Evolutionary conservation across 64 coral and sea anemone genomes (phyloP), one percentile per base, ranked within the genome.

Genomic region (Pocillopora verrucosa): DNA sequence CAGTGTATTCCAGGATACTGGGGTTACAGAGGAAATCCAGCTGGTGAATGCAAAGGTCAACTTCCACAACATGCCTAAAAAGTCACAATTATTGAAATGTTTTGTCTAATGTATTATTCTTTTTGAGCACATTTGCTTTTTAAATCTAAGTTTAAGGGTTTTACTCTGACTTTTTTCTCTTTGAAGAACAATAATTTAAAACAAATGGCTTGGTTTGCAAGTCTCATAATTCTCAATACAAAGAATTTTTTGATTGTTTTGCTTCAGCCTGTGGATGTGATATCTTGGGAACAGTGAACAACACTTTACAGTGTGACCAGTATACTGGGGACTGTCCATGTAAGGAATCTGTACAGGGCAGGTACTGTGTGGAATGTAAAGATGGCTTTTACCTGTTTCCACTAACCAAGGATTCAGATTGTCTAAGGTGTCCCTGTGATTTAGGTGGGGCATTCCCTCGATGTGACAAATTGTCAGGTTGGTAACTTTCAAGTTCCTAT

Each of bases 371-470:
- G 67, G 87, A 90, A 62, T 98, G 96, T 24, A 87, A 87, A 68
- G 80, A 92, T 87, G 96, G 90, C 2, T 90, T 81, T 80, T 84
- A 98, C 61, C 38, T 58, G 57, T 98, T 87, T 76, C 96, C 96
- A 67, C 86, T 59, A 10, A 36, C 51, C 16, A 36, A 15, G 35
- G 86, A 36, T 25, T 17, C 78, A 58, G 80, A 90, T 61, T 98
- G 96, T 59, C 37, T 69, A 63, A 79, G 30, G 62, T 98, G 96
- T 76, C 93, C 74, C 3, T 98, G 96, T 92, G 90, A 98, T 76
- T 73, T 98, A 13, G 96, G 96, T 37, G 96, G 96, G 24, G 96
- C 92, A 51, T 89, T 80, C 70, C 77, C 87, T 58, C 65, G 63
- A 11, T 98, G 96, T 15, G 20, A 92, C 35, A 98, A 94, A 61